Conservation (phyloP, 2,797 vertebrate species). For the Vespertilio murinus region DNA sequence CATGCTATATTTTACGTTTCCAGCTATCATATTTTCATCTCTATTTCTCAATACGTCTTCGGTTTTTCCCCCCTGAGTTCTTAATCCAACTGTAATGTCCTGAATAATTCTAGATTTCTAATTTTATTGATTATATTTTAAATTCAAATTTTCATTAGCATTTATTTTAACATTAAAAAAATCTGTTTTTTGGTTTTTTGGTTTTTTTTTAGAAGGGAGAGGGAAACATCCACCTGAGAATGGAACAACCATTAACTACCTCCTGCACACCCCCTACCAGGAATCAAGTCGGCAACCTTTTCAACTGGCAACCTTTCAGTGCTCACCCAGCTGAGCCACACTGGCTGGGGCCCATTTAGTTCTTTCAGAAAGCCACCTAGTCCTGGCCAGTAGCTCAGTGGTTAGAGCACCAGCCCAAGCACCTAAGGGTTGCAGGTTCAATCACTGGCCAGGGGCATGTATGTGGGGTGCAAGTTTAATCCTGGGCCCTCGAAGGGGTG, state of each 20-base stretch:
- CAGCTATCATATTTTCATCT: not conserved
- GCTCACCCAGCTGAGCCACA: not conserved
- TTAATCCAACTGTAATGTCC: not conserved
- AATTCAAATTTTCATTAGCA: not conserved
- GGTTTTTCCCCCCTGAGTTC: not conserved
- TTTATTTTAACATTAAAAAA: not conserved
- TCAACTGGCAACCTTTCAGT: not conserved
- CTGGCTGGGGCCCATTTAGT: not conserved
- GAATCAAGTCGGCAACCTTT: not conserved
- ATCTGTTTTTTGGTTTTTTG: not conserved
- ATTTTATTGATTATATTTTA: slow-evolving; percentile 22
- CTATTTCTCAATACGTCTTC: not conserved
- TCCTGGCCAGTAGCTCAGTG: not conserved
- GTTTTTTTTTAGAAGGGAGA: not conserved
- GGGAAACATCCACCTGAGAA: not conserved
- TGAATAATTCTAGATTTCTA: slow-evolving; percentile 5
- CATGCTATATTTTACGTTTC: not conserved
- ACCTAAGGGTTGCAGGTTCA: too few species aligned
- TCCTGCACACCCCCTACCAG: not conserved
- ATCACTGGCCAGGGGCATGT: too few species aligned
- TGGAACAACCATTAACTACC: not conserved
- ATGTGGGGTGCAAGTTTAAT: too few species aligned
- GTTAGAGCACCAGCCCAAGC: too few species aligned
- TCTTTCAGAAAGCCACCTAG: not conserved
- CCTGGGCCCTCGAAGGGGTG: too few species aligned